Evolutionary conservation across 2,888 invertebrate genomes (phyloP), one percentile per base, ranked within the genome.

Genomic region (Lithophane leautieri): DNA sequence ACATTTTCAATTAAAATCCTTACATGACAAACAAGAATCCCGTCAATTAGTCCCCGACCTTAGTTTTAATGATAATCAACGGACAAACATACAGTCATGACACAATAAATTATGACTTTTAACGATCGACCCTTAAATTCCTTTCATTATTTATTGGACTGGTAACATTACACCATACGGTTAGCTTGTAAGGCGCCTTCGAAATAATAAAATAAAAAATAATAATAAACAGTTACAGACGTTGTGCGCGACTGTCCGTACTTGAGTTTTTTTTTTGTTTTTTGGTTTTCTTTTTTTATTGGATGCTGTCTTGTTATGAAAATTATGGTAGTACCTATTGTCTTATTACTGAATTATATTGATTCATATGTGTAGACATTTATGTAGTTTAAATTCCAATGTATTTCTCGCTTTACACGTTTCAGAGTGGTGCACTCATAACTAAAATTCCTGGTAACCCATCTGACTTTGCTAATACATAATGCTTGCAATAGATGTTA

Each of bases 81-180:
- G 40, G 22, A 76, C 74, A 77, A 77, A 81, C 77, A 78, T 4
- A 77, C 70, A 78, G 60, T 28, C 58, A 73, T 71, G 78, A 69
- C 74, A 77, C 81, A 75, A 88, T 88, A 89, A 88, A 86, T 88
- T 83, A 82, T 77, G 69, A 62, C 62, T 56, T 76, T 86, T 83
- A 88, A 88, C 88, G 88, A 84, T 83, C 78, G 72, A 42, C 6
- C 83, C 78, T 84, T 79, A 83, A 86, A 89, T 88, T 85, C 88
- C 60, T 77, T 56, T 65, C 73, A 78, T 89, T 89, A 88, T 89
- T 89, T 89, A 88, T 88, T 86, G 68, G 66, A 70, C 82, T 54
- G 80, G 88, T 88, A 86, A 88, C 82, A 67, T 76, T 73, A 88
- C 86, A 88, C 88, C 86, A 56, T 65, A 67, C 76, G 28, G 83